phyloP scores from a whole-genome alignment of 1,140 invertebrate genomes.

The Solen grandis region DNA sequence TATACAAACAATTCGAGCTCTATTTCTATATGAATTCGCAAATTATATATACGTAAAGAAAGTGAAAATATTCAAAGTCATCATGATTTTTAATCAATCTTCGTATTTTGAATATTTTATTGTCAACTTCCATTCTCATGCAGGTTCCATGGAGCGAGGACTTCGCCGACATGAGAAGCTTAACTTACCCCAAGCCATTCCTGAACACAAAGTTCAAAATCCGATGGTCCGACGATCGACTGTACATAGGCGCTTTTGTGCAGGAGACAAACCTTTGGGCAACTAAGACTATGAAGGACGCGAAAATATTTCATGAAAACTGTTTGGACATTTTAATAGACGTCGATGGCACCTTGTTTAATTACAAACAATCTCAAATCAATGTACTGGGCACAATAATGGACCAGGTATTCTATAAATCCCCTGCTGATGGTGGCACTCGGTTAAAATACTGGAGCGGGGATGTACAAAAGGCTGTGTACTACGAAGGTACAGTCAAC shows the following conservation, averaged over 20 bases:
- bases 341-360: constrained; percentile 15
- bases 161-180: constrained; percentile 62
- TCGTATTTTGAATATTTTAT: no score
- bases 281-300: neutral
- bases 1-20: no score
- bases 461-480: neutral
- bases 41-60: no score
- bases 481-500: neutral
- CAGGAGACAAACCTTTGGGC: constrained; percentile 66
- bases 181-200: constrained; percentile 40
- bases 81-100: no score
- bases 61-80: no score
- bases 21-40: no score
- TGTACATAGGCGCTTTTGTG: constrained; percentile 63
- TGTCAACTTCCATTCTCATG: neutral
- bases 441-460: neutral
- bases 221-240: constrained; percentile 59
- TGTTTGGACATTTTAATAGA: neutral
- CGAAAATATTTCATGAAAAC: neutral
- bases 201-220: constrained; percentile 64
- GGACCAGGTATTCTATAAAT: neutral
- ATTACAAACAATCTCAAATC: constrained; percentile 18
- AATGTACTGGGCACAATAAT: constrained; percentile 23
- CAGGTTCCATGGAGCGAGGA: constrained; percentile 56
- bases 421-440: constrained; percentile 1